Evolutionary conservation across 2,888 invertebrate species (phyloP).

Genomic region (Zelleria hepariella): DNA sequence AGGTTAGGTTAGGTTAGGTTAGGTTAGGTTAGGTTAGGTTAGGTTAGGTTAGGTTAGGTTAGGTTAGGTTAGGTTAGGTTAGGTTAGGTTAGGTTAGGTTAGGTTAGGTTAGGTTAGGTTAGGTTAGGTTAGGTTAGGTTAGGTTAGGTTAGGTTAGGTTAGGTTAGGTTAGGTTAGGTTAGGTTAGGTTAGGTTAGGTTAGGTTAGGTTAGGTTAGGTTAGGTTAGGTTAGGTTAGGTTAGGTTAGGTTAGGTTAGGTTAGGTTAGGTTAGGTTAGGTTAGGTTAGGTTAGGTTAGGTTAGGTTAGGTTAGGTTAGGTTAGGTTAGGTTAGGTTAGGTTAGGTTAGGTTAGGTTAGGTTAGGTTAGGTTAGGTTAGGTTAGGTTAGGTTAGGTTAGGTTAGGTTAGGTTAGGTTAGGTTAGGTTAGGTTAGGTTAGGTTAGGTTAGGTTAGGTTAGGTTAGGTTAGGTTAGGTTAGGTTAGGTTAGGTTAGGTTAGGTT

Average conservation of each 20-base stretch:
- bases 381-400: slow-evolving; percentile 10
- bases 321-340: slow-evolving; percentile 9
- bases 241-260: slow-evolving; percentile 14
- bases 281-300: slow-evolving; percentile 13
- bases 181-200: slow-evolving; percentile 18
- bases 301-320: slow-evolving; percentile 7
- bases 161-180: slow-evolving; percentile 12
- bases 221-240: slow-evolving; percentile 15
- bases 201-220: slow-evolving; percentile 14
- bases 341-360: slow-evolving; percentile 10
- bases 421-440: slow-evolving; percentile 5
- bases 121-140: slow-evolving; percentile 18
- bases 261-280: slow-evolving; percentile 12
- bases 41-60: slow-evolving; percentile 8
- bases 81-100: slow-evolving; percentile 18
- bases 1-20: slow-evolving; percentile 8
- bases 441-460: slow-evolving; percentile 5
- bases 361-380: slow-evolving; percentile 11
- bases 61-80: slow-evolving; percentile 12
- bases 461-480: too few relatives aligned
- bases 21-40: slow-evolving; percentile 8
- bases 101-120: slow-evolving; percentile 18
- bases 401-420: slow-evolving; percentile 5
- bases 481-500: too few relatives aligned
- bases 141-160: slow-evolving; percentile 17